These are phyloP conservation scores for Perognathus longimembris DNA, from an alignment of 2,113 vertebrate genomes.

Conservation along the genomic window DNA sequence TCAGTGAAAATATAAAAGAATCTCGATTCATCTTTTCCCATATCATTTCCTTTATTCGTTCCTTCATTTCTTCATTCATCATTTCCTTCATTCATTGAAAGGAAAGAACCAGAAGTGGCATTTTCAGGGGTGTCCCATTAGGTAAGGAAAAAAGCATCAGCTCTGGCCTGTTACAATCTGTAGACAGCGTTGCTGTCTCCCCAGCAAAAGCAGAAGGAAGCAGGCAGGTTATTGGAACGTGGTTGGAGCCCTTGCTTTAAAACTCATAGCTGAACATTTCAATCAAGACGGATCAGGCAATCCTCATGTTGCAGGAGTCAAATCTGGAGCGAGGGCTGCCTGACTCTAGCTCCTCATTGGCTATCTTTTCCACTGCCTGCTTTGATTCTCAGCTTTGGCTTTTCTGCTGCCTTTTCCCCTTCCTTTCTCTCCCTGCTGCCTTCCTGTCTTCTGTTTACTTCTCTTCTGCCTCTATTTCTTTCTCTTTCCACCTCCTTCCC, in stretches of 20 bases:
- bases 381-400: background rate
- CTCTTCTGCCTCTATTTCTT: too few species aligned
- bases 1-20: slow-evolving; percentile 72
- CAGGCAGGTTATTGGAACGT: slow-evolving; percentile 59
- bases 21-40: slow-evolving; percentile 68
- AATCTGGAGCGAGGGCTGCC: background rate
- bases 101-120: slow-evolving; percentile 73
- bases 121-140: slow-evolving; percentile 78
- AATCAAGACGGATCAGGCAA: slow-evolving; percentile 56
- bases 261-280: slow-evolving; percentile 54
- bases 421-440: background rate
- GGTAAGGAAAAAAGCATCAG: slow-evolving; percentile 75
- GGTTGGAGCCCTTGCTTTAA: slow-evolving; percentile 55
- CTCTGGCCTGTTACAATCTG: slow-evolving; percentile 73
- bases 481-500: fast-evolving
- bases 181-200: slow-evolving; percentile 76
- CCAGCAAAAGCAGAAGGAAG: slow-evolving; percentile 77
- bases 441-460: background rate
- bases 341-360: fast-evolving
- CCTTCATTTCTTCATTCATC: too few species aligned
- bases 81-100: slow-evolving; percentile 77
- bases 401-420: background rate
- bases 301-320: background rate
- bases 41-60: too few species aligned
- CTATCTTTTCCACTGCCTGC: background rate